Evolutionary conservation across 1,140 invertebrate species (phyloP).

Genomic region (Drosophila burlai): DNA sequence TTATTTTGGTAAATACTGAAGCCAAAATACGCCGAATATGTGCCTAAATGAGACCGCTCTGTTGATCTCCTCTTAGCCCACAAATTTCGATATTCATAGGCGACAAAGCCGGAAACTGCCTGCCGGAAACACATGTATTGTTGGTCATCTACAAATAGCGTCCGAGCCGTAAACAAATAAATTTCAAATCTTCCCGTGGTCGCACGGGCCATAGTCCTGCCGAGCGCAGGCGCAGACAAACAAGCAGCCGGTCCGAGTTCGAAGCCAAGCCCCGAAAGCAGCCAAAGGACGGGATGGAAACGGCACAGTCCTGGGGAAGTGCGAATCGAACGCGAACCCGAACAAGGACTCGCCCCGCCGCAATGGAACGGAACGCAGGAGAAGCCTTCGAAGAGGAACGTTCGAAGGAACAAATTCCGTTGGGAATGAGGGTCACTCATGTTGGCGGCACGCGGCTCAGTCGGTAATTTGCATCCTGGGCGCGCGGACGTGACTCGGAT

Average conservation of each 20-base stretch:
- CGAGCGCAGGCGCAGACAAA: conserved; percentile 63
- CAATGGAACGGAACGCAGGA: conserved; percentile 36
- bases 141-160: conserved; percentile 56
- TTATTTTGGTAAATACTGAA: not conserved
- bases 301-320: conserved; percentile 26
- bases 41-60: not conserved
- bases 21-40: not conserved
- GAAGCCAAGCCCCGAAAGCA: conserved; percentile 7
- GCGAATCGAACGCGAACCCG: conserved; percentile 7
- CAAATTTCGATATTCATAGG: conserved; percentile 30
- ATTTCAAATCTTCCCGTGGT: conserved; percentile 40
- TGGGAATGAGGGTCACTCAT: conserved; percentile 44
- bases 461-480: conserved; percentile 77
- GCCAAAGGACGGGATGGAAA: conserved; percentile 4
- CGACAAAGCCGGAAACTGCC: conserved; percentile 12
- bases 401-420: conserved; percentile 17
- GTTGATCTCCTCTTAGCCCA: not conserved
- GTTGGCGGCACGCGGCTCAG: conserved; percentile 53
- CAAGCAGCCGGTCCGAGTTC: conserved; percentile 35
- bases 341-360: conserved; percentile 9
- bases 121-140: conserved; percentile 48
- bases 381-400: conserved; percentile 11
- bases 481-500: conserved; percentile 69
- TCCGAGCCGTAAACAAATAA: conserved; percentile 57
- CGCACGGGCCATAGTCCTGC: not conserved